Conservation (phyloP, 2,113 vertebrate species). For the Hemicordylus capensis region DNA sequence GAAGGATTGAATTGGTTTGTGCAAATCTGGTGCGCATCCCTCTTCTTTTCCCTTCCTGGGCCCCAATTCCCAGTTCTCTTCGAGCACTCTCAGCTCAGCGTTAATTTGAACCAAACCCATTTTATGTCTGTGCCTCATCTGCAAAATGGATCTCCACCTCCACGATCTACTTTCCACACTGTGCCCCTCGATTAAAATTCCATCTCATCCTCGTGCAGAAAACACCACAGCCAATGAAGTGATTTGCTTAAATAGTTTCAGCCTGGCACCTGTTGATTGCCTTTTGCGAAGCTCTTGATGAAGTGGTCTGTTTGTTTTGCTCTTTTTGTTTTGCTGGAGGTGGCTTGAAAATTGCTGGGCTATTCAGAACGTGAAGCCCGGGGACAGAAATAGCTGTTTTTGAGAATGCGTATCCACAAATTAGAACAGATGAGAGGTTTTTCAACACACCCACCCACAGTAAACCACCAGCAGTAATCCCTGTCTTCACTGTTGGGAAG, state of each 20-base stretch:
- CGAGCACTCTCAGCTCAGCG: too few species aligned
- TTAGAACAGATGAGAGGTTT: neutral
- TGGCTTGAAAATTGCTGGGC: constrained; percentile 60
- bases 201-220: neutral
- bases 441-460: too few species aligned
- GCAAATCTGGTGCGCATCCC: too few species aligned
- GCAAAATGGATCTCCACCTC: neutral
- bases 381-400: neutral
- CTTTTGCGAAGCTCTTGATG: constrained; percentile 32
- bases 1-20: too few species aligned
- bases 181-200: neutral
- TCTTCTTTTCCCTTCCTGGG: too few species aligned
- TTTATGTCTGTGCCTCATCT: too few species aligned
- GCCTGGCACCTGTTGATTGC: constrained; percentile 42
- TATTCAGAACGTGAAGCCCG: neutral
- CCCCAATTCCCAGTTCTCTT: too few species aligned
- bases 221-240: neutral
- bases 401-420: neutral
- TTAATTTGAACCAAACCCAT: too few species aligned
- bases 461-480: neutral
- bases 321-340: constrained; percentile 42
- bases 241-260: constrained; percentile 6
- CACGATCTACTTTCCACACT: neutral
- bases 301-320: constrained; percentile 45
- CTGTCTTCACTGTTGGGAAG: too few species aligned